These are phyloP conservation scores for Engraulis encrasicolus DNA, from an alignment of 2,113 vertebrate species.

Conservation along the genomic window DNA sequence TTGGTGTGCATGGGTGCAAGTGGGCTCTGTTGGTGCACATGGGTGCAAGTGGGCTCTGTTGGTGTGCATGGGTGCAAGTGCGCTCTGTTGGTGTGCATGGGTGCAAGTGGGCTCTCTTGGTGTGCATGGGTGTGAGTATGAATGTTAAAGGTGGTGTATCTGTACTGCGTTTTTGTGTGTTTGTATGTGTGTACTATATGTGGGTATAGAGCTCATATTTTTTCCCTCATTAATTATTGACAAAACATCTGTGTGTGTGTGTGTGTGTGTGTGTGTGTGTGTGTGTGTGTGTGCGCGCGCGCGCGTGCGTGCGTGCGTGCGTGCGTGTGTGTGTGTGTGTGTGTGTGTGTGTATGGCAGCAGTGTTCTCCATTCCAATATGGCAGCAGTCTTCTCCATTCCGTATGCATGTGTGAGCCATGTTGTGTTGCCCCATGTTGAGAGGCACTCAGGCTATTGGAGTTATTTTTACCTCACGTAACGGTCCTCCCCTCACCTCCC, in stretches of 20 bases:
- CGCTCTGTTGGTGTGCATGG: too few relatives aligned
- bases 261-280: not conserved
- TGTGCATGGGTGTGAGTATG: not conserved
- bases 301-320: not conserved
- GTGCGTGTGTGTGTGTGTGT: not conserved
- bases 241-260: not conserved
- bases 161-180: not conserved
- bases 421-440: not conserved
- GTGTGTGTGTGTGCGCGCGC: not conserved
- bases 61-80: too few relatives aligned
- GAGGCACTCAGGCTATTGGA: not conserved
- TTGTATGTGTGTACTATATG: not conserved
- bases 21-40: too few relatives aligned
- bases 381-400: not conserved
- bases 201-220: not conserved
- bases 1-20: too few relatives aligned
- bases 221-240: not conserved
- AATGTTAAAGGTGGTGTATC: not conserved
- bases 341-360: not conserved
- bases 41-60: too few relatives aligned
- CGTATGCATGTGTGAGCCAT: slow-evolving; percentile 8
- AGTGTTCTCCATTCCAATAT: not conserved
- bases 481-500: not conserved
- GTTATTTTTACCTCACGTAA: slow-evolving; percentile 1
- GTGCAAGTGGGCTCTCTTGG: not conserved